These are phyloP conservation scores for Oryctolagus cuniculus DNA, from an alignment of 2,113 vertebrate species.

Conservation along the genomic window mOryCun1.1 NC_091436.1:39578501-39579000, in stretches of 20 bases:
- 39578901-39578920: background rate
- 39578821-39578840: background rate
- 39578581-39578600: background rate
- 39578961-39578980: background rate
- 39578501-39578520: conserved; percentile 46
- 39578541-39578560: conserved; percentile 45
- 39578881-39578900: conserved; percentile 29
- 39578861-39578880: background rate
- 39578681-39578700: background rate
- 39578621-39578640: background rate
- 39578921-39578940: background rate
- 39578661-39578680: conserved; percentile 23
- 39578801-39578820: background rate
- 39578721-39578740: conserved; percentile 1
- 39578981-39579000: background rate
- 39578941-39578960: conserved; percentile 28
- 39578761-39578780: background rate
- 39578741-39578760: background rate
- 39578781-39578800: background rate
- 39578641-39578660: background rate
- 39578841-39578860: background rate
- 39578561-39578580: conserved; percentile 36
- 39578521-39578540: conserved; percentile 40
- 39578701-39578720: background rate
- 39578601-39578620: background rate